These are phyloP conservation scores for Scleropages formosus DNA, from an alignment of 2,797 vertebrate species.

Conservation along the genomic window DNA sequence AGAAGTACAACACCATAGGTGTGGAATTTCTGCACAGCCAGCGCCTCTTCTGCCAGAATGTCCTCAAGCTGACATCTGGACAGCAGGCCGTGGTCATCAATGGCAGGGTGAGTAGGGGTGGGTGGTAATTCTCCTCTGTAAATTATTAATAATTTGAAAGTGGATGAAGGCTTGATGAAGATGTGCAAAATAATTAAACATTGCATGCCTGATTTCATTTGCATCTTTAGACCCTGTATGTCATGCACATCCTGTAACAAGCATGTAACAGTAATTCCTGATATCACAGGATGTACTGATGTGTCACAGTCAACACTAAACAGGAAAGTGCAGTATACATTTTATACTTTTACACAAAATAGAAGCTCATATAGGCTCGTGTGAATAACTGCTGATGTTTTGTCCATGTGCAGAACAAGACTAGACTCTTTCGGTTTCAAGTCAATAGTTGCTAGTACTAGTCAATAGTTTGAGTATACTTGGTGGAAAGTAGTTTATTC, in stretches of 20 bases:
- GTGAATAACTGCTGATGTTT: too few species aligned
- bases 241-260: background rate
- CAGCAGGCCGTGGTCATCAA: constrained; percentile 84
- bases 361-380: too few species aligned
- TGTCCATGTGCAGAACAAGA: too few species aligned
- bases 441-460: too few species aligned
- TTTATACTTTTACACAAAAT: too few species aligned
- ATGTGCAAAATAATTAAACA: background rate
- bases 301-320: too few species aligned
- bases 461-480: too few species aligned
- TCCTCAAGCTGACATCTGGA: constrained; percentile 81
- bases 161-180: background rate
- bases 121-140: background rate
- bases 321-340: too few species aligned
- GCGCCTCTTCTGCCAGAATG: constrained; percentile 82
- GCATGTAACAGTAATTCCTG: background rate
- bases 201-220: background rate
- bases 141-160: too few species aligned
- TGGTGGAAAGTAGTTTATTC: too few species aligned
- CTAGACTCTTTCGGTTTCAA: too few species aligned
- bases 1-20: constrained; percentile 91
- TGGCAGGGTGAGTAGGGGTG: constrained; percentile 79
- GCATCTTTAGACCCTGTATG: background rate
- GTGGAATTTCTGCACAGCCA: constrained; percentile 84
- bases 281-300: background rate